phyloP scores from a whole-genome alignment of 2,113 vertebrate species.

The Cervus canadensis region DNA sequence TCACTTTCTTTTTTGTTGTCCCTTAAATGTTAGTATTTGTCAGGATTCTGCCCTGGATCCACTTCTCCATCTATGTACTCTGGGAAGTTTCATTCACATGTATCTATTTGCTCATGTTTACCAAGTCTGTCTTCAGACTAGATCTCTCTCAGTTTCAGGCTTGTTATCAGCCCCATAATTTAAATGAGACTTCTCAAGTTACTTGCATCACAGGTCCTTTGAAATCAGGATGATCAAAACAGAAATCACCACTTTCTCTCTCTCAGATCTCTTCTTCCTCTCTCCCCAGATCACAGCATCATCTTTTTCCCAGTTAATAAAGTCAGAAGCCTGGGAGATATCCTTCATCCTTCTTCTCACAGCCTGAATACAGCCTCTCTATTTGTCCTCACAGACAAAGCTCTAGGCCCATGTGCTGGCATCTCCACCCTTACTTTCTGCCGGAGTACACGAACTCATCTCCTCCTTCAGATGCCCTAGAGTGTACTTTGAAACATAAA shows the following conservation, averaged over 20 bases:
- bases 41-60: not conserved
- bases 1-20: not conserved
- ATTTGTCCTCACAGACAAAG: not conserved
- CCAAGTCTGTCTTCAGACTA: not conserved
- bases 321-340: not conserved
- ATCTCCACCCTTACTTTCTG: not conserved
- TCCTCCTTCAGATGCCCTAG: not conserved
- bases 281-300: not conserved
- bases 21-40: not conserved
- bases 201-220: not conserved
- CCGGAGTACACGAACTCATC: not conserved
- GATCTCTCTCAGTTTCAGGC: not conserved
- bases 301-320: not conserved
- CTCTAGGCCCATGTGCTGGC: accelerated
- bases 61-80: not conserved
- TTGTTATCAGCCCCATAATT: not conserved
- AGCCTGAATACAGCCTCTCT: not conserved
- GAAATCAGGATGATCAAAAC: not conserved
- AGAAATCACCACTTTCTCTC: not conserved
- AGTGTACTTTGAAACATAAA: not conserved
- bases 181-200: not conserved
- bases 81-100: not conserved
- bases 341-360: not conserved
- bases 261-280: not conserved
- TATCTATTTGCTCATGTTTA: not conserved